These are phyloP conservation scores for Notodonta ziczac DNA, from an alignment of 2,888 invertebrate genomes.

Conservation along the genomic window DNA sequence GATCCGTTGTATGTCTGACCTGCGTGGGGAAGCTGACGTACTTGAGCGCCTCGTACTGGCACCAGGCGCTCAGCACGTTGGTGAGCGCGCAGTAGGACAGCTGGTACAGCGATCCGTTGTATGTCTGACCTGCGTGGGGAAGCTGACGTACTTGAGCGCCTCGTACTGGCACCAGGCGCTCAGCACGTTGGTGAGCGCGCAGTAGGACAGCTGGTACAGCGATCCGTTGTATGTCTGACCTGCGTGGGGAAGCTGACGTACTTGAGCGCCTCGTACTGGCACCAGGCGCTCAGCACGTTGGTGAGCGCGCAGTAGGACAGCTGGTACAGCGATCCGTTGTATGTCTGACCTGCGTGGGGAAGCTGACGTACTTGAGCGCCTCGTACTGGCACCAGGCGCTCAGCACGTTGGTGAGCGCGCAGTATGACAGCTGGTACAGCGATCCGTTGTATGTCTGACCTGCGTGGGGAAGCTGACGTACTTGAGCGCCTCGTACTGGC, in stretches of 20 bases:
- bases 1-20: conserved; percentile 69
- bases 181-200: conserved; percentile 98
- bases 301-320: conserved; percentile 98
- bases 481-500: conserved; percentile 99
- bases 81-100: conserved; percentile 98
- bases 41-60: conserved; percentile 99
- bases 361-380: conserved; percentile 98
- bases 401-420: conserved; percentile 98
- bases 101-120: conserved; percentile 90
- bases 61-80: conserved; percentile 99
- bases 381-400: conserved; percentile 99
- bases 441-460: conserved; percentile 84
- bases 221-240: conserved; percentile 81
- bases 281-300: conserved; percentile 99
- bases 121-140: conserved; percentile 94
- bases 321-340: conserved; percentile 84
- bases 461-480: conserved; percentile 99
- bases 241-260: conserved; percentile 99
- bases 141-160: conserved; percentile 98
- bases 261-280: conserved; percentile 99
- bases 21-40: conserved; percentile 99
- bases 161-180: conserved; percentile 99
- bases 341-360: conserved; percentile 94
- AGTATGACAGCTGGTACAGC: conserved; percentile 97
- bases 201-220: conserved; percentile 96